Evolutionary conservation across 2,797 vertebrate species (phyloP).

Genomic region (Amniataba percoides): DNA sequence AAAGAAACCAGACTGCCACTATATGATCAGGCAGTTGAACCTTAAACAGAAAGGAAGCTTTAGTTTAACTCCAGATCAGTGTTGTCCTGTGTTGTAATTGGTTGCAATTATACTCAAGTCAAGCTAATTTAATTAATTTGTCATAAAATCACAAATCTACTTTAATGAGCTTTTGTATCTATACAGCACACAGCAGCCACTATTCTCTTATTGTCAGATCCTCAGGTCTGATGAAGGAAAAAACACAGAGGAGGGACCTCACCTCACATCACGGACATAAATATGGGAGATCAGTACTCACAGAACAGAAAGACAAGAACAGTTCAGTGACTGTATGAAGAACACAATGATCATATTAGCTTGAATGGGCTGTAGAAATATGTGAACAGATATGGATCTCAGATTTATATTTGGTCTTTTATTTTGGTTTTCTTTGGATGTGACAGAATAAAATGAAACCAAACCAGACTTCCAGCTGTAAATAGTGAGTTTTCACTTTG

Average conservation of each 20-base stretch:
- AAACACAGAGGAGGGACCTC: neutral
- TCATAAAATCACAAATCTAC: neutral
- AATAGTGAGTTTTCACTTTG: no score
- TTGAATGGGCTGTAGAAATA: neutral
- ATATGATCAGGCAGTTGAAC: neutral
- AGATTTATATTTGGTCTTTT: neutral
- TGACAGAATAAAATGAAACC: neutral
- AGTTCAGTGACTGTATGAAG: neutral
- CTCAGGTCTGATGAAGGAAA: neutral
- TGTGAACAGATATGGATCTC: no score
- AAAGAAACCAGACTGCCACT: neutral
- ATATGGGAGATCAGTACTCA: neutral
- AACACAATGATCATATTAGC: neutral
- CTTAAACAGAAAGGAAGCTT: neutral
- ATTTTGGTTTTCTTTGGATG: neutral
- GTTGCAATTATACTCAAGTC: neutral
- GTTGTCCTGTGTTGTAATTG: neutral
- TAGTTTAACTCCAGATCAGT: neutral
- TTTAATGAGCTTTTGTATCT: neutral
- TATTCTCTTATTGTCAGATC: neutral
- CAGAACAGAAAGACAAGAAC: neutral
- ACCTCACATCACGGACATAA: neutral
- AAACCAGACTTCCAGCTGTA: neutral
- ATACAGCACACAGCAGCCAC: no score
- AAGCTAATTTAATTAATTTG: neutral